A percentile compares a stretch with the other conserved stretches of the same genome.
Evolutionary conservation across 2,797 vertebrate species (phyloP).

Genomic region (Cephalopachus bancanus): DNA sequence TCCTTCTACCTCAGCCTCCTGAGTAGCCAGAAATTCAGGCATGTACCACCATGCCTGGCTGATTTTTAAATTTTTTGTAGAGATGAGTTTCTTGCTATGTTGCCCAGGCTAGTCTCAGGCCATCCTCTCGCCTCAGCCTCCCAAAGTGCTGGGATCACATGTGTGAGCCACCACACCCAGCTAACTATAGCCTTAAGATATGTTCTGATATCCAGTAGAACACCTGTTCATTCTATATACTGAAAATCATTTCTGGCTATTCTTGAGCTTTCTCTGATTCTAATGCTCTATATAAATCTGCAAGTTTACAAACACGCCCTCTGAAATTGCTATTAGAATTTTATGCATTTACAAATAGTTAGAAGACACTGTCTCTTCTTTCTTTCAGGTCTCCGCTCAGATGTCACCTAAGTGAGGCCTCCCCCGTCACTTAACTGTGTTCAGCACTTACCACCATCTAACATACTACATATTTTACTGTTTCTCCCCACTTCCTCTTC

Average conservation of each 20-base stretch:
- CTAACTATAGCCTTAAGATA: neutral
- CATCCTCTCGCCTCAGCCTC: too few relatives aligned
- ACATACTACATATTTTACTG: neutral
- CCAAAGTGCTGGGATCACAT: too few relatives aligned
- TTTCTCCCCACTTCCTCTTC: neutral
- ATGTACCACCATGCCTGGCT: too few relatives aligned
- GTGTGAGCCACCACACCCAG: too few relatives aligned
- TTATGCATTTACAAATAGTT: neutral
- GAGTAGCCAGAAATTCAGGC: too few relatives aligned
- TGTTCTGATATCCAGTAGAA: neutral
- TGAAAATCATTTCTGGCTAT: conserved; percentile 25
- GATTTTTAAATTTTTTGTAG: too few relatives aligned
- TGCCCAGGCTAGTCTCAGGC: too few relatives aligned
- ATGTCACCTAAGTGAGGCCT: neutral
- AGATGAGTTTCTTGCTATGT: too few relatives aligned
- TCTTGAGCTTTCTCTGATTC: neutral
- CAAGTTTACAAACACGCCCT: neutral
- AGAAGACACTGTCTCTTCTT: neutral
- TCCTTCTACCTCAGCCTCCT: too few relatives aligned
- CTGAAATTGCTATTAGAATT: neutral
- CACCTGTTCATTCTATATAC: neutral
- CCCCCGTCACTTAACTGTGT: neutral
- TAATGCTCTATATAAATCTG: neutral
- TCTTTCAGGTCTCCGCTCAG: neutral
- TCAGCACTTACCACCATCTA: neutral